Evolutionary conservation across 37 sponge, comb jelly and placozoan genomes (phyloP), one percentile per base, ranked within the genome.

Genomic region (Halichondria panicea): DNA sequence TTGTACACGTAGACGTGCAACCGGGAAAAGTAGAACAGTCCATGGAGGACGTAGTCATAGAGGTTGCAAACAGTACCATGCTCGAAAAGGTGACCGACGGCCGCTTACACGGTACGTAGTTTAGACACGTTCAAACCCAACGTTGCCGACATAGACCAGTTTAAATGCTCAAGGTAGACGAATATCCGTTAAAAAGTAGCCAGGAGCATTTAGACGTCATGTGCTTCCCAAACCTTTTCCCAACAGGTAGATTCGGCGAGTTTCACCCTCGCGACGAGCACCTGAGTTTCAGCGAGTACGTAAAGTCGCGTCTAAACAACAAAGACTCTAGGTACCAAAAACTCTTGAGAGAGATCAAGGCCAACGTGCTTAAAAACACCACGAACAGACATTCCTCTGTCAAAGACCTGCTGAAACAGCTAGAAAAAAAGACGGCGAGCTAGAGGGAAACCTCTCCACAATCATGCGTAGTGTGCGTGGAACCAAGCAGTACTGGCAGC

Each of bases 221-320:
- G 67, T 77, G 78, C 48, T 87, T 88, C 53, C 83, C 79, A 3
- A 28, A 25, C 12, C 62, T 87, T 18, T 87, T 80, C 38, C 88
- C 88, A 5, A 41, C 34, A 46, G 82, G 89, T 2, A 35, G 28
- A n/a, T 88, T 78, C 82, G 89, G 89, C 0, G 55, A 83, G 64
- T 68, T 39, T 34, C 89, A 89, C 58, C 61, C 74, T 1, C 74
- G 84, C 25, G 25, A 76, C 25, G 72, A 69, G 42, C 58, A 69
- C 15, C 19, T 76, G 12, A 68, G 62, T n/a, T 42, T 31, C 48
- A 62, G 68, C 63, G 87, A 87, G 53, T 80, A 63, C 50, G 62
- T 46, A n/a, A 87, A 86, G 40, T 86, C 80, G 24, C 44, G 81
- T 1, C 63, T 80, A n/a, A 13, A 59, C 24, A 87, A 87, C 56